These are phyloP conservation scores for Apamea crenata DNA, from an alignment of 2,888 invertebrate species.

Conservation along the genomic window DNA sequence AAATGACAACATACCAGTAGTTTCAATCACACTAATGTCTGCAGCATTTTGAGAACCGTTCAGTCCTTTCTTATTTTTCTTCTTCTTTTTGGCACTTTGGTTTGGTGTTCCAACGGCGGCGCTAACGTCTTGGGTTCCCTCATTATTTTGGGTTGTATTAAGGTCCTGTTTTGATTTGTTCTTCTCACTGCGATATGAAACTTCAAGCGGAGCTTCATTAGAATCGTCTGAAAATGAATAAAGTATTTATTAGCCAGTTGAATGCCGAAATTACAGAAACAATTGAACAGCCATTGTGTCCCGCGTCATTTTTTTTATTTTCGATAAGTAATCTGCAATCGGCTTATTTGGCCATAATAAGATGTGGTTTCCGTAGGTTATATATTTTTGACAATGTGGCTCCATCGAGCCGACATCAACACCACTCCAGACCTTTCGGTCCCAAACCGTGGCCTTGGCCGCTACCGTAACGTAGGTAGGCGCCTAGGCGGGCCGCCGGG, in stretches of 20 bases:
- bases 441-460: too few species aligned
- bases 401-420: too few species aligned
- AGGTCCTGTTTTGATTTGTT: conserved; percentile 47
- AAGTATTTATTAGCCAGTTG: not conserved
- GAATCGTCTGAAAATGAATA: conserved; percentile 30
- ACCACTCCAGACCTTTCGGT: too few species aligned
- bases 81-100: conserved; percentile 61
- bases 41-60: conserved; percentile 47
- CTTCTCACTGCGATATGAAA: conserved; percentile 54
- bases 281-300: not conserved
- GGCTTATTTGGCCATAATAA: too few species aligned
- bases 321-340: too few species aligned
- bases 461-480: too few species aligned
- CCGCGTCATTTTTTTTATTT: too few species aligned
- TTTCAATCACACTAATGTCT: conserved; percentile 27
- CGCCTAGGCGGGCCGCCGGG: too few species aligned
- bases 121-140: not conserved
- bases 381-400: too few species aligned
- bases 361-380: too few species aligned
- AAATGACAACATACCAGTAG: conserved; percentile 38
- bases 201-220: conserved; percentile 43
- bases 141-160: conserved; percentile 32
- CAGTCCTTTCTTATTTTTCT: conserved; percentile 55
- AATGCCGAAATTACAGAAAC: not conserved
- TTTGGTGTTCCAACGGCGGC: conserved; percentile 21